phyloP scores from a whole-genome alignment of 2,888 invertebrate genomes.

The Rhorus exstirpatorius region DNA sequence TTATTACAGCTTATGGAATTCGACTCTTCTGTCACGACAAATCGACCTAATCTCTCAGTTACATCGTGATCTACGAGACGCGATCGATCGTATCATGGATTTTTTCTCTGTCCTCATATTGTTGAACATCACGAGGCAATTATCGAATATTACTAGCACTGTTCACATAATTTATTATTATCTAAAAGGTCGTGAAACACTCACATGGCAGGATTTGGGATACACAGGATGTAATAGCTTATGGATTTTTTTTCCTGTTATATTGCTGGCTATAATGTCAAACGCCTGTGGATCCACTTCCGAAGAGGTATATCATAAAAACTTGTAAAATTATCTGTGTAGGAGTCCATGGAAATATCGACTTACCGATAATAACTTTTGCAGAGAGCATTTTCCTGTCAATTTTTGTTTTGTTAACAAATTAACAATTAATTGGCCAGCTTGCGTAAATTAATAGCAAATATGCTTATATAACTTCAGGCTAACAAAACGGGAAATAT shows the following conservation, averaged over 20 bases:
- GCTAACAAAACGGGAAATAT: conserved; percentile 54
- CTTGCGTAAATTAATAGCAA: background rate
- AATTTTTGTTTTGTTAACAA: background rate
- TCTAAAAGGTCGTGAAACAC: background rate
- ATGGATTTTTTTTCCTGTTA: background rate
- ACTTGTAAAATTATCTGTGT: background rate
- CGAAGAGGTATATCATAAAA: conserved; percentile 23
- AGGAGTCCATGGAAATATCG: background rate
- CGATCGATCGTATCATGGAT: conserved; percentile 19
- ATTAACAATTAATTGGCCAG: no score
- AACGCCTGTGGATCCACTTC: conserved; percentile 41
- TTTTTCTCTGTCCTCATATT: conserved; percentile 33
- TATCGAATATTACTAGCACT: background rate
- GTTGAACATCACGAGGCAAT: conserved; percentile 10
- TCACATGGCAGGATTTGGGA: background rate
- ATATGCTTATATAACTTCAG: conserved; percentile 20
- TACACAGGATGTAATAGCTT: background rate
- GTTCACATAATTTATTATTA: background rate
- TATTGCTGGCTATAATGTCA: conserved; percentile 4
- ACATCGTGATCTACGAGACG: conserved; percentile 42
- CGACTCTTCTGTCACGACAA: background rate
- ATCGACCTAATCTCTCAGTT: conserved; percentile 23
- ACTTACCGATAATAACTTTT: no score
- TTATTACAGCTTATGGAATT: background rate
- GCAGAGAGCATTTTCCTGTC: no score